These are phyloP conservation scores for Eudyptes chrysolophus DNA, from an alignment of 2,113 vertebrate genomes.

Conservation along the genomic window DNA sequence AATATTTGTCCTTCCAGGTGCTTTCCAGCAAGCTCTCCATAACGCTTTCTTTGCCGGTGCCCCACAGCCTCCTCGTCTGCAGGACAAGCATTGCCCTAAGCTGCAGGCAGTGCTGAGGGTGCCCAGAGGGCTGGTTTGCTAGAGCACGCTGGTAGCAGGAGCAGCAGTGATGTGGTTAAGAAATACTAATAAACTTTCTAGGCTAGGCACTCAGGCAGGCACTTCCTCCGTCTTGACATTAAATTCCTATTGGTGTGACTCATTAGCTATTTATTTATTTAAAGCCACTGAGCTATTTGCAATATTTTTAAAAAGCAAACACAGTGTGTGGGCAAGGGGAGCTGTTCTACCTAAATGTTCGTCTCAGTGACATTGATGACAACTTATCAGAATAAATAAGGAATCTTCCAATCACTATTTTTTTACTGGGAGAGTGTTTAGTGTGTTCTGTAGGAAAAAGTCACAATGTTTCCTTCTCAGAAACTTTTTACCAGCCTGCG, in stretches of 20 bases:
- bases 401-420: conserved; percentile 36
- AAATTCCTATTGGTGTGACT: conserved; percentile 65
- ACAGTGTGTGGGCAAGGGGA: conserved; percentile 58
- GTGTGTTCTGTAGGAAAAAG: not conserved
- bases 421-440: not conserved
- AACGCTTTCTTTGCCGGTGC: not conserved
- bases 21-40: fast-evolving
- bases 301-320: conserved; percentile 58
- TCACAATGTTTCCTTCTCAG: conserved; percentile 13
- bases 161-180: conserved; percentile 9
- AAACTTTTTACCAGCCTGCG: conserved; percentile 27
- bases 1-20: not conserved
- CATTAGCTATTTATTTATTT: conserved; percentile 69
- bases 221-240: conserved; percentile 63
- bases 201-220: conserved; percentile 33
- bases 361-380: conserved; percentile 35
- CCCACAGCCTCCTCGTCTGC: fast-evolving
- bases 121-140: not conserved
- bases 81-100: fast-evolving
- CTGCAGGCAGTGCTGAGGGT: fast-evolving
- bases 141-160: fast-evolving
- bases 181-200: conserved; percentile 16
- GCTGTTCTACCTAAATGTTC: conserved; percentile 45
- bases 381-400: conserved; percentile 55
- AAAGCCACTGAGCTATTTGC: conserved; percentile 58